These are phyloP conservation scores for Pheosia tremula DNA, from an alignment of 2,888 invertebrate genomes.

Conservation along the genomic window DNA sequence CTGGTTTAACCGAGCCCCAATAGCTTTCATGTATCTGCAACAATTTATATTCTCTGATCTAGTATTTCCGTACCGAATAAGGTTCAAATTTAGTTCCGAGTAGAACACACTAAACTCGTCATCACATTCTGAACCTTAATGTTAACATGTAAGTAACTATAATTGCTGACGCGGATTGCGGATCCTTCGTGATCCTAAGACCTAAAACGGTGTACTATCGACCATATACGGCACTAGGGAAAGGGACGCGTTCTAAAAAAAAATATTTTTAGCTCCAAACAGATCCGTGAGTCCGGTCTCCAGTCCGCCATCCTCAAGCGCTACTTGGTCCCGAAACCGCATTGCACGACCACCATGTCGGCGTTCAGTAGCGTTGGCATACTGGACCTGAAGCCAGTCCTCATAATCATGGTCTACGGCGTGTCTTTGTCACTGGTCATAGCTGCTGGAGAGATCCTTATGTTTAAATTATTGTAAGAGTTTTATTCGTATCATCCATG, in stretches of 20 bases:
- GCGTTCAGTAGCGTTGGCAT: slow-evolving; percentile 78
- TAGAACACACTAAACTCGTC: no score
- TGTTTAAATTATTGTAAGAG: slow-evolving; percentile 41
- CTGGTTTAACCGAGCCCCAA: no score
- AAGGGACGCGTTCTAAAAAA: not conserved
- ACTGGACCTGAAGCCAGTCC: slow-evolving; percentile 70
- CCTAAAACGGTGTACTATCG: no score
- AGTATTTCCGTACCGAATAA: no score
- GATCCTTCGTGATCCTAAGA: no score
- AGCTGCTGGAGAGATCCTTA: slow-evolving; percentile 43
- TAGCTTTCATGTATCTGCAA: no score
- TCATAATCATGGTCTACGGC: slow-evolving; percentile 73
- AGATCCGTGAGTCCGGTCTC: slow-evolving; percentile 83
- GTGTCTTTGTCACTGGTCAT: slow-evolving; percentile 50
- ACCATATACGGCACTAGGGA: no score
- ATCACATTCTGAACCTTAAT: no score
- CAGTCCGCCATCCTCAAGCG: slow-evolving; percentile 60
- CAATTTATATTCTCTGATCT: no score
- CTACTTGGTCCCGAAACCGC: slow-evolving; percentile 54
- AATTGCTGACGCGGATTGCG: no score
- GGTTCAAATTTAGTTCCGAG: no score
- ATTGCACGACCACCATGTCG: slow-evolving; percentile 51
- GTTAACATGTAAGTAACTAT: no score
- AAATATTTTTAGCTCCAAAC: slow-evolving; percentile 65
- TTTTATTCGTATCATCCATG: not conserved